Evolutionary conservation across 2,797 vertebrate species (phyloP).

Genomic region (Parauchenoglanis punctatus): DNA sequence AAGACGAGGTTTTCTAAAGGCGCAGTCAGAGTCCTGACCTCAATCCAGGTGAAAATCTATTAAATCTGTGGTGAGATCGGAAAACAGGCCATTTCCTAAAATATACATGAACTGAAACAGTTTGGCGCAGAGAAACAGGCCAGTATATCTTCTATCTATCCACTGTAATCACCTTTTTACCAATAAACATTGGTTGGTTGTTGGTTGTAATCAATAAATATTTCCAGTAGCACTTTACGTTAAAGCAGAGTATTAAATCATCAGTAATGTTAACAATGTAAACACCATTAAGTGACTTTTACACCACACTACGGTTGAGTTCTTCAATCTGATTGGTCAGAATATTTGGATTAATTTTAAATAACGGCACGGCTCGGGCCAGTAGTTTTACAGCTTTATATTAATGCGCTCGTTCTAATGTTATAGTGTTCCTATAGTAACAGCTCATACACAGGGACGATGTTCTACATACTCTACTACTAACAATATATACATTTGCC

Average conservation of each 20-base stretch:
- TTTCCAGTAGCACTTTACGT: neutral
- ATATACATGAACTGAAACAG: constrained; percentile 4
- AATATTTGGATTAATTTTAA: neutral
- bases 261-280: neutral
- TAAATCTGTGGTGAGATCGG: constrained; percentile 1
- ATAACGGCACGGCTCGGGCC: neutral
- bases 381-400: neutral
- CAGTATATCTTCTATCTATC: neutral
- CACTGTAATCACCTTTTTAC: neutral
- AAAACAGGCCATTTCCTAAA: constrained; percentile 17
- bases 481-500: neutral
- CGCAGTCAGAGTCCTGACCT: constrained; percentile 18
- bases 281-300: neutral
- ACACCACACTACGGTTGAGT: neutral
- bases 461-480: neutral
- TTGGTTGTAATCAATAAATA: neutral
- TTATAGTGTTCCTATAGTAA: neutral
- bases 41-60: constrained; percentile 22
- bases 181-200: neutral
- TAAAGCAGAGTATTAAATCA: neutral
- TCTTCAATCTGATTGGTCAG: neutral
- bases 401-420: neutral
- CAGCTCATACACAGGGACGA: neutral
- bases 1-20: neutral
- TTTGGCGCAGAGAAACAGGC: neutral